These are phyloP conservation scores for Eupeodes corollae DNA, from an alignment of 1,140 invertebrate genomes.

Conservation along the genomic window DNA sequence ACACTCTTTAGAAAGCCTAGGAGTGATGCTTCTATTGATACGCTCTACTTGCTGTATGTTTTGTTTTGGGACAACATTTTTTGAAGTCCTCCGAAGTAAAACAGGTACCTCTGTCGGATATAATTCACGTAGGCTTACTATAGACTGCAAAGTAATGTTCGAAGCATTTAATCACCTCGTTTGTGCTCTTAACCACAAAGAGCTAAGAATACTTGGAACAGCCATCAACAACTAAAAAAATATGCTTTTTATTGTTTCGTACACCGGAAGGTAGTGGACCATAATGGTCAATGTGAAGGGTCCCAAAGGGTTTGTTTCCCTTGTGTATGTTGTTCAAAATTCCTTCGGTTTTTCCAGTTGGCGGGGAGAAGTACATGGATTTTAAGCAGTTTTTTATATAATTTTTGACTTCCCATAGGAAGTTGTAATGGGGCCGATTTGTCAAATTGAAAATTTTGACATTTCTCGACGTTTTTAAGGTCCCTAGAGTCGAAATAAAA, in stretches of 20 bases:
- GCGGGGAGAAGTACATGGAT: conserved; percentile 11
- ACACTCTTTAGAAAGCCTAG: conserved; percentile 8
- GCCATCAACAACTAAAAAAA: conserved; percentile 35
- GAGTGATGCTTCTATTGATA: conserved; percentile 9
- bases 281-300: too few species aligned
- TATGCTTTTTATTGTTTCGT: too few species aligned
- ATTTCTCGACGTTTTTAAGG: too few species aligned
- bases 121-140: not conserved
- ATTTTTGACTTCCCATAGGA: too few species aligned
- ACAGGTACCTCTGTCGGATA: conserved; percentile 4
- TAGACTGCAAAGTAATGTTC: conserved; percentile 8
- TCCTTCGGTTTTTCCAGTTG: conserved; percentile 11
- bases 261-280: conserved; percentile 21
- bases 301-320: too few species aligned
- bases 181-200: conserved; percentile 9
- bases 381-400: too few species aligned
- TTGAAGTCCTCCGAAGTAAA: conserved; percentile 4
- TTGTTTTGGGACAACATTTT: too few species aligned
- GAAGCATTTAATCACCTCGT: conserved; percentile 17
- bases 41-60: conserved; percentile 11
- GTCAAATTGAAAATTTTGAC: too few species aligned
- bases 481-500: too few species aligned
- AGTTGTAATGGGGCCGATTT: too few species aligned
- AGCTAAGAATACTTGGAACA: conserved; percentile 12
- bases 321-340: conserved; percentile 18